Evolutionary conservation across 2,797 vertebrate species (phyloP).

Genomic region (Phalanger gymnotis): DNA sequence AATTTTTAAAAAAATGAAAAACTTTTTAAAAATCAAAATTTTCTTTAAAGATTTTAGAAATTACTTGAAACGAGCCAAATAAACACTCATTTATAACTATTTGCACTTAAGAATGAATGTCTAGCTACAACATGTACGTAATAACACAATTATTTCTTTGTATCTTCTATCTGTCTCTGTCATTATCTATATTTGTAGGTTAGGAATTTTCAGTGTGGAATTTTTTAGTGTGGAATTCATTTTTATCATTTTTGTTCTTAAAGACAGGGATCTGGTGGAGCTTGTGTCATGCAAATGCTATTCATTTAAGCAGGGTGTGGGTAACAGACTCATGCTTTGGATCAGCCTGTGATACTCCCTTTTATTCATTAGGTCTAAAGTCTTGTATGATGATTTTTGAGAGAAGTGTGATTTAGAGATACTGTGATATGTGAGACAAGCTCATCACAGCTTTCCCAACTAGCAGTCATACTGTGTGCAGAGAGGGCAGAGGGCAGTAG

Average conservation of each 20-base stretch:
- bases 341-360: background rate
- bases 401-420: background rate
- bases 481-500: background rate
- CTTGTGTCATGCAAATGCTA: background rate
- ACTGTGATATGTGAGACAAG: background rate
- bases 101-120: background rate
- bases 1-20: background rate
- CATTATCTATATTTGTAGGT: background rate
- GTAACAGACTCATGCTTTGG: background rate
- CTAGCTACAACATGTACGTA: background rate
- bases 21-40: background rate
- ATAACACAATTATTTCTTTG: background rate
- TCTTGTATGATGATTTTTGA: background rate
- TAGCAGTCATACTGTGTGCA: background rate
- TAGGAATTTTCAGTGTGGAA: background rate
- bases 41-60: no score
- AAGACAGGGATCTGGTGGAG: background rate
- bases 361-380: background rate
- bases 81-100: background rate
- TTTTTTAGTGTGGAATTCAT: background rate
- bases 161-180: background rate
- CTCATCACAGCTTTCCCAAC: background rate
- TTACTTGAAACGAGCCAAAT: background rate
- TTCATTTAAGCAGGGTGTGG: background rate
- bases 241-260: background rate